A percentile compares a stretch with the other conserved stretches of the same genome.
Evolutionary conservation across 2,113 vertebrate species (phyloP).

Genomic region (Phaethornis superciliosus): DNA sequence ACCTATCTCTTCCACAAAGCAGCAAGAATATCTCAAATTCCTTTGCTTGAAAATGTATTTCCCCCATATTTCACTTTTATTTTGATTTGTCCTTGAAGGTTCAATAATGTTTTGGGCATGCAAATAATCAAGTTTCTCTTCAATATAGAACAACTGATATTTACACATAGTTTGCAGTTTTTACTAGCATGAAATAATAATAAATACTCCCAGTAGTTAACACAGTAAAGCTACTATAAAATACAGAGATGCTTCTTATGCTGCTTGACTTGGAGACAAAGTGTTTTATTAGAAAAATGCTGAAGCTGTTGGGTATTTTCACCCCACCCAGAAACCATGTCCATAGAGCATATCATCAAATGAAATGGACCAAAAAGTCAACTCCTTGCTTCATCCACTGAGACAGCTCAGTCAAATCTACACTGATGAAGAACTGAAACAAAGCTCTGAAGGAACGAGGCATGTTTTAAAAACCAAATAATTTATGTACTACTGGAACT

Average conservation of each 20-base stretch:
- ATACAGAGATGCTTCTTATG: neutral
- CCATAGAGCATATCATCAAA: neutral
- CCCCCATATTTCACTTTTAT: neutral
- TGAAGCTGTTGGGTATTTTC: neutral
- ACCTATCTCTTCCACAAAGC: neutral
- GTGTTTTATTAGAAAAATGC: neutral
- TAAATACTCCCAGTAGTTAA: neutral
- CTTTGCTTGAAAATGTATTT: neutral
- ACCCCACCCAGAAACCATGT: neutral
- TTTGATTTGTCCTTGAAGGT: neutral
- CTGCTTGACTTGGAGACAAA: neutral
- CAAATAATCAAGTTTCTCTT: neutral
- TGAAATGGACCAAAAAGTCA: constrained; percentile 26
- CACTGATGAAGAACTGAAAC: constrained; percentile 26
- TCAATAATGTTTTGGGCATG: neutral
- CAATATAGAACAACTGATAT: neutral
- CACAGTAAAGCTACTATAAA: neutral
- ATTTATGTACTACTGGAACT: constrained; percentile 51
- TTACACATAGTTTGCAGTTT: neutral
- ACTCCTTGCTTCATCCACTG: constrained; percentile 15
- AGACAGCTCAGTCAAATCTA: constrained; percentile 48
- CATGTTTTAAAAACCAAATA: constrained; percentile 64
- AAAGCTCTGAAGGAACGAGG: constrained; percentile 37
- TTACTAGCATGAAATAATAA: neutral
- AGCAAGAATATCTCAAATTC: neutral